Conservation (phyloP, 2,113 vertebrate species). For the Forbesichthys papilliferus region DNA sequence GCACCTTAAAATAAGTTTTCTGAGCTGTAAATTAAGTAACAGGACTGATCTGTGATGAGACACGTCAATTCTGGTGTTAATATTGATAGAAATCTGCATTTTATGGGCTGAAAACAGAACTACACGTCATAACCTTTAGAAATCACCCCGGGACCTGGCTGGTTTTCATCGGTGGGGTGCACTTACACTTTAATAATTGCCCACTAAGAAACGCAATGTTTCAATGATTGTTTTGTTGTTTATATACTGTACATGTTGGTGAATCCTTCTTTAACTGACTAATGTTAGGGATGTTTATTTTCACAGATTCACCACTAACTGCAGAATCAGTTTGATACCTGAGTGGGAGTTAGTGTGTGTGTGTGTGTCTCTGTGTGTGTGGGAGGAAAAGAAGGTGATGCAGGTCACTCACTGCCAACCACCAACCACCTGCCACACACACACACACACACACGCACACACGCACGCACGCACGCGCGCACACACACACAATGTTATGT, state of each 20-base stretch:
- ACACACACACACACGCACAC: background rate
- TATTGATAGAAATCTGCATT: too few relatives aligned
- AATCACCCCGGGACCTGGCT: too few relatives aligned
- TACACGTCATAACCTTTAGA: too few relatives aligned
- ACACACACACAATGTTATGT: background rate
- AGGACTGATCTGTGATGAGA: too few relatives aligned
- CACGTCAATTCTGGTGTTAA: too few relatives aligned
- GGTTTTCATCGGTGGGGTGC: too few relatives aligned
- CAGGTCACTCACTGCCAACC: conserved; percentile 53
- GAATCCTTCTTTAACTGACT: conserved; percentile 12
- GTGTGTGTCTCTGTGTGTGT: conserved; percentile 17
- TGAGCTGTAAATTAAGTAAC: too few relatives aligned
- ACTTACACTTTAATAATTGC: too few relatives aligned
- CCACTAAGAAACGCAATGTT: too few relatives aligned
- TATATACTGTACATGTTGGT: background rate
- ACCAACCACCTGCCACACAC: conserved; percentile 11
- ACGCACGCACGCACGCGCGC: background rate
- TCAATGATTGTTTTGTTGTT: too few relatives aligned
- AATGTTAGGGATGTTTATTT: background rate
- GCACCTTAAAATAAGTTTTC: too few relatives aligned
- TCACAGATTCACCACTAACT: background rate
- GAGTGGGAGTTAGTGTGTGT: background rate
- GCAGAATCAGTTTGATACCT: background rate
- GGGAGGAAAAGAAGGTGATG: conserved; percentile 44
- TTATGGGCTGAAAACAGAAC: too few relatives aligned